These are phyloP conservation scores for Premnoplex brunnescens DNA, from an alignment of 2,797 vertebrate species.

Conservation along the genomic window DNA sequence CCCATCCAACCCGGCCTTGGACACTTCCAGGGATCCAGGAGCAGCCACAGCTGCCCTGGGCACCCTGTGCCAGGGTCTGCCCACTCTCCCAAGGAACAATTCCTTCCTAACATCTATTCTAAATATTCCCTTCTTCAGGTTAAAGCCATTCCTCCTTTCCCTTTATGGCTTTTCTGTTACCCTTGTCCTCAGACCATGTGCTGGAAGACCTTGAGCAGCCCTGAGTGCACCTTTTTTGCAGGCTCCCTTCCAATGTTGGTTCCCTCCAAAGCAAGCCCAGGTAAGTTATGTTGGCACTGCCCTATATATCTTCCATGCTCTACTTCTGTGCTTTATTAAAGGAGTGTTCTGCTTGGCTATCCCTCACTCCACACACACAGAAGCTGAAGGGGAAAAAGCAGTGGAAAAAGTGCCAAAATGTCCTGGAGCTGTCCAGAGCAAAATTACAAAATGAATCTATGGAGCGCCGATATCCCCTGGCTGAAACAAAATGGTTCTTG, in stretches of 20 bases:
- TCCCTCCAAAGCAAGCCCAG: background rate
- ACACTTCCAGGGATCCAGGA: background rate
- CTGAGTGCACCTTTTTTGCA: background rate
- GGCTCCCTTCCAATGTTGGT: background rate
- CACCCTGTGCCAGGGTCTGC: background rate
- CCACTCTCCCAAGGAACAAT: accelerated
- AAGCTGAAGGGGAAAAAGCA: background rate
- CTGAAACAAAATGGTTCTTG: background rate
- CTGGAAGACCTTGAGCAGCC: background rate
- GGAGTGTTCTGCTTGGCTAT: background rate
- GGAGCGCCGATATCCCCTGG: background rate
- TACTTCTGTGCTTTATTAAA: background rate
- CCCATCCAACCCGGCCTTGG: no score
- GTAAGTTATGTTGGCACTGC: background rate
- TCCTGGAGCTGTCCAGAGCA: background rate
- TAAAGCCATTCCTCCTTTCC: no score
- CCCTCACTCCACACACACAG: background rate
- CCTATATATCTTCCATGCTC: background rate
- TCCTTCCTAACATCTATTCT: background rate
- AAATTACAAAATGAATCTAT: conserved; percentile 29
- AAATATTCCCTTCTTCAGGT: background rate
- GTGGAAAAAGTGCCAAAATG: background rate
- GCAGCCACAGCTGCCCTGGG: background rate
- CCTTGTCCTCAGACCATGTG: background rate
- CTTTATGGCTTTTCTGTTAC: background rate